These are phyloP conservation scores for Magallana angulata DNA, from an alignment of 1,140 invertebrate genomes.

Conservation along the genomic window DNA sequence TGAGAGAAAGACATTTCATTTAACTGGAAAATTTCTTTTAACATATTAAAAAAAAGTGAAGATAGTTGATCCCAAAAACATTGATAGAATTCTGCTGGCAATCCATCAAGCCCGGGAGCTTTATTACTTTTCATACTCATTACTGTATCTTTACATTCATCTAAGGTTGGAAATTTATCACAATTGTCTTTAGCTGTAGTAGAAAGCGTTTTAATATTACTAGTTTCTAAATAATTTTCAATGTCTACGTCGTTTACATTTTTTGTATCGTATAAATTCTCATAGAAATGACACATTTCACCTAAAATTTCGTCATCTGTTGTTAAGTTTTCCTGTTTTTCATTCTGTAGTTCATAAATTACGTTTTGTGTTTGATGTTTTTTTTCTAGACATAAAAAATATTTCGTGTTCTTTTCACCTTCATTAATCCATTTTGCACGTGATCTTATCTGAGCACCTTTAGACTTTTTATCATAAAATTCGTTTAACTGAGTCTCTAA, in stretches of 20 bases:
- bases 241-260: too few species aligned
- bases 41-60: too few species aligned
- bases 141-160: background rate
- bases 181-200: too few species aligned
- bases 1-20: too few species aligned
- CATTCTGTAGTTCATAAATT: background rate
- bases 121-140: background rate
- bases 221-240: too few species aligned
- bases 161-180: background rate
- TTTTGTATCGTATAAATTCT: background rate
- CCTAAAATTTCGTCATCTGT: background rate
- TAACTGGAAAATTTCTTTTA: too few species aligned
- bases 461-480: background rate
- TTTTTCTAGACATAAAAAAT: background rate
- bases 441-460: too few species aligned
- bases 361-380: background rate
- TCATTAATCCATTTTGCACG: background rate
- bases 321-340: background rate
- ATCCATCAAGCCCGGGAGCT: too few species aligned
- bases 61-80: too few species aligned
- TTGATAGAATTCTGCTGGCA: too few species aligned
- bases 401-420: background rate
- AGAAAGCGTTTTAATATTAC: too few species aligned
- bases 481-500: background rate
- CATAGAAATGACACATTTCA: background rate